phyloP scores from a whole-genome alignment of 2,797 vertebrate genomes.

The Varecia variegata region DNA sequence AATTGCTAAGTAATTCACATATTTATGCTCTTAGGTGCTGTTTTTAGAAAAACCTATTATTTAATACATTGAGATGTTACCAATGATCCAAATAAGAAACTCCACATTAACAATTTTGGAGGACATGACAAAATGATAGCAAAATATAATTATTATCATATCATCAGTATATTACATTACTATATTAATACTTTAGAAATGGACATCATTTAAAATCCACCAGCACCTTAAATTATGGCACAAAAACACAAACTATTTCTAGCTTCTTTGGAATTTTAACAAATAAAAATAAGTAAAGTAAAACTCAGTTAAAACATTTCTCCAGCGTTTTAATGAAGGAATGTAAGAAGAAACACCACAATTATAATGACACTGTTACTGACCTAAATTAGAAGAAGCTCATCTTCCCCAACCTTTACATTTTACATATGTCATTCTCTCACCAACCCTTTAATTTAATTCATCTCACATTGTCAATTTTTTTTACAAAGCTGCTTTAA shows the following conservation, averaged over 20 bases:
- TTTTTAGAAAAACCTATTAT: background rate
- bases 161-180: background rate
- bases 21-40: background rate
- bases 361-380: background rate
- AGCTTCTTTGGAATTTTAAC: background rate
- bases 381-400: background rate
- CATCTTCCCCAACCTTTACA: background rate
- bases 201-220: background rate
- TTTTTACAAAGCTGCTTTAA: conserved; percentile 8
- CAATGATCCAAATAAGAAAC: background rate
- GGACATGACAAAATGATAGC: background rate
- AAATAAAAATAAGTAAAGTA: background rate
- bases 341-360: background rate
- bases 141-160: background rate
- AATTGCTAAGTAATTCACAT: background rate
- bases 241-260: background rate
- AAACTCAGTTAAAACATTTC: conserved; percentile 34
- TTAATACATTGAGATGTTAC: background rate
- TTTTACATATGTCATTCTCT: background rate
- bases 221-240: background rate
- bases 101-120: background rate
- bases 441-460: background rate
- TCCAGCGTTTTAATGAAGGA: background rate
- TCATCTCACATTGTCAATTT: background rate
- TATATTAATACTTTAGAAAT: conserved; percentile 8